Evolutionary conservation across 2,888 invertebrate genomes (phyloP), one percentile per base, ranked within the genome.

Genomic region (Agrochola lota): DNA sequence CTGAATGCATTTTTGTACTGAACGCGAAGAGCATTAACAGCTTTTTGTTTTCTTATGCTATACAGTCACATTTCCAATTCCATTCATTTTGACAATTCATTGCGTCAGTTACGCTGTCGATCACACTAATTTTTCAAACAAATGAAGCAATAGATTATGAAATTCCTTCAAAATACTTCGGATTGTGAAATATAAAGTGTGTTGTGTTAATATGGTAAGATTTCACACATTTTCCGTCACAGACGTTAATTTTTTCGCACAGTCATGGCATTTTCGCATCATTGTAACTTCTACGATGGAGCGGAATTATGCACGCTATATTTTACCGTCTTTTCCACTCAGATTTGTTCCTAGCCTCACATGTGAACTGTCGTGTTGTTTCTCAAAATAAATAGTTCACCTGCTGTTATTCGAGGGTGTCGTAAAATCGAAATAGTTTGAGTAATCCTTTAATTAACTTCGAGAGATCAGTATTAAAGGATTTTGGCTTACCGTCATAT

Each of bases 401-500:
- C 43, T 3, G 11, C 26, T 46, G 3, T 43, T 26, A 26, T 30
- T 59, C 6, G 8, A 8, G 26, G 15, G 57, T 26, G 43, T 15
- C 70, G 26, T 60, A 46, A 6, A 46, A 8, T 30, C 30, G 46
- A 23, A 17, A 62, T 62, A 46, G 30, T 62, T 23, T 17, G 30
- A 46, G 17, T 71, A 62, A 62, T 60, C 71, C 62, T 46, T 71
- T 59, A 59, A 52, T 52, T 71, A 43, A 46, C 23, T 71, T 30
- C 43, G 17, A 46, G 43, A 60, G 9, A 71, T 70, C 9, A n/a
- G n/a, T n/a, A 40, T 43, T 69, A 11, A 11, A 43, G 26, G 43
- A 6, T 66, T 52, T 20, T 20, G 52, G 20, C 20, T 52, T 43
- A 62, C 20, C 20, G 20, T 11, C 2, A 62, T 30, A 20, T 30